Evolutionary conservation across 2,888 invertebrate species (phyloP).

Genomic region (Eupithecia dodoneata): DNA sequence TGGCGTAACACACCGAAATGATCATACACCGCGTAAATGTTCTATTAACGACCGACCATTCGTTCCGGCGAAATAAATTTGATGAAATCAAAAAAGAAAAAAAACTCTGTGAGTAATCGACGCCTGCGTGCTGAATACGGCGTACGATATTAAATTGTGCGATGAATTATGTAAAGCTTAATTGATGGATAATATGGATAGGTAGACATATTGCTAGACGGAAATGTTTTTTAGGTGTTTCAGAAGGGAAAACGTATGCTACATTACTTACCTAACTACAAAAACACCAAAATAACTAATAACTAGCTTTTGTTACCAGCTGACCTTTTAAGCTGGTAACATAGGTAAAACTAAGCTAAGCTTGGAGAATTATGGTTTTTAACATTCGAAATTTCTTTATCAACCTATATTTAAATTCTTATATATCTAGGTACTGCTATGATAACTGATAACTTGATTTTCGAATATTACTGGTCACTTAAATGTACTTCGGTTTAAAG

Average conservation of each 20-base stretch:
- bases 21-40: constrained; percentile 60
- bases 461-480: too few species aligned
- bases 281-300: too few species aligned
- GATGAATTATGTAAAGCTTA: constrained; percentile 39
- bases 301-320: too few species aligned
- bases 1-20: constrained; percentile 23
- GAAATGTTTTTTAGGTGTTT: neutral
- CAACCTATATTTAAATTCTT: too few species aligned
- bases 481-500: too few species aligned
- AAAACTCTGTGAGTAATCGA: constrained; percentile 60
- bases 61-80: constrained; percentile 73
- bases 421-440: too few species aligned
- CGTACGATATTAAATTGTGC: constrained; percentile 52
- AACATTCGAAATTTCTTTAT: too few species aligned
- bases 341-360: too few species aligned
- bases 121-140: constrained; percentile 54
- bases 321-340: too few species aligned
- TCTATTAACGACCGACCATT: constrained; percentile 67
- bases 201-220: constrained; percentile 22
- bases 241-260: neutral
- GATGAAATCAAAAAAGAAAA: constrained; percentile 70
- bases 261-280: too few species aligned
- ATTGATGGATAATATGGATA: constrained; percentile 37
- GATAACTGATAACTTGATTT: too few species aligned
- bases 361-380: too few species aligned